Evolutionary conservation across 2,797 vertebrate species (phyloP).

Genomic region (Agapornis canus): DNA sequence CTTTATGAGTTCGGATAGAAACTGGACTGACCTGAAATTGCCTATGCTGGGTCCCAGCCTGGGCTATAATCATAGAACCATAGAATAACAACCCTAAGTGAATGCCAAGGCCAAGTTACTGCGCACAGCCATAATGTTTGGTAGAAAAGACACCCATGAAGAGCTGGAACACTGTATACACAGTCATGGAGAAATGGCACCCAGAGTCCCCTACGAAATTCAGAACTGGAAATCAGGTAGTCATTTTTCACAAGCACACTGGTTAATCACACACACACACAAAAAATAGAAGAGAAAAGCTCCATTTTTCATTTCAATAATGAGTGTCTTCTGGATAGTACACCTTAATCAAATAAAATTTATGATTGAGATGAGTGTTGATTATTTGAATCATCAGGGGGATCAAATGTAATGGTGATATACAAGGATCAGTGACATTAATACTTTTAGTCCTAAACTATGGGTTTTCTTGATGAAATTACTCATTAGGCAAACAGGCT

Average conservation of each 20-base stretch:
- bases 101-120: not conserved
- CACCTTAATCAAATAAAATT: not conserved
- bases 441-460: not conserved
- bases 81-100: not conserved
- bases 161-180: not conserved
- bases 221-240: not conserved
- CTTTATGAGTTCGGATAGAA: not conserved
- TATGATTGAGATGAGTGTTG: not conserved
- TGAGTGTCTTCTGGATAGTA: not conserved
- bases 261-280: not conserved
- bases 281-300: not conserved
- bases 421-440: not conserved
- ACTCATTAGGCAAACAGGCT: not conserved
- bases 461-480: not conserved
- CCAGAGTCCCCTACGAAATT: not conserved
- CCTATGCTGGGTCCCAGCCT: not conserved
- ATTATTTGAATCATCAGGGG: not conserved
- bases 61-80: not conserved
- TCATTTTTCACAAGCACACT: not conserved
- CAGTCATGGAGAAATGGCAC: not conserved
- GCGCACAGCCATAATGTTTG: not conserved
- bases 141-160: not conserved
- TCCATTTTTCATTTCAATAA: not conserved
- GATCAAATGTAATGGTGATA: not conserved
- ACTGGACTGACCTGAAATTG: not conserved